A percentile compares a stretch with the other conserved stretches of the same genome.
Conservation (phyloP, 2,113 vertebrate species). For the Vulpes ferrilata region DNA sequence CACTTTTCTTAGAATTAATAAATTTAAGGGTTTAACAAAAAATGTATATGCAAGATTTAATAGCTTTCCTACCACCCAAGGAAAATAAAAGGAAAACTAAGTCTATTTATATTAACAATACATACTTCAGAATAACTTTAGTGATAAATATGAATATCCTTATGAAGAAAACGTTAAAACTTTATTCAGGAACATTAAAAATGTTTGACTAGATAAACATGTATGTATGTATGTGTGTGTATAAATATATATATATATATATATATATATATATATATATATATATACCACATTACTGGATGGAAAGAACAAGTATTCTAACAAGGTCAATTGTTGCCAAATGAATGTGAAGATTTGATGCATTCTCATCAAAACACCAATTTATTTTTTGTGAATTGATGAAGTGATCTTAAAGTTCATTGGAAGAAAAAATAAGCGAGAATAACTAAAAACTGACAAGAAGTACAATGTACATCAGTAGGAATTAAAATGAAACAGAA, state of each 20-base stretch:
- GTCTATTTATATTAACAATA: background rate
- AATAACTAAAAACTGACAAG: background rate
- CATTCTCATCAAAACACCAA: background rate
- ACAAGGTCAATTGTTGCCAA: constrained; percentile 10
- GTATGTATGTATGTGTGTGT: no score
- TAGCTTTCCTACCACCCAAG: background rate
- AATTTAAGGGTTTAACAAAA: constrained; percentile 25
- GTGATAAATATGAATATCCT: background rate
- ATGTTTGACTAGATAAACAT: constrained; percentile 7
- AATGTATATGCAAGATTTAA: constrained; percentile 27
- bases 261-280: no score
- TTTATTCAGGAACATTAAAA: background rate
- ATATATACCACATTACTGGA: background rate
- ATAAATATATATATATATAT: no score
- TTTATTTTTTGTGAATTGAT: constrained; percentile 7
- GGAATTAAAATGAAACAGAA: background rate
- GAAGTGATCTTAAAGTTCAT: constrained; percentile 30
- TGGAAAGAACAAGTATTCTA: constrained; percentile 38
- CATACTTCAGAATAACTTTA: background rate
- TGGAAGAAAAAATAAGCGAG: background rate
- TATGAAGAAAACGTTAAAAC: constrained; percentile 17
- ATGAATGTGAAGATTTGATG: background rate
- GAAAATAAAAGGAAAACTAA: constrained; percentile 29
- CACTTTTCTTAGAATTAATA: constrained; percentile 32
- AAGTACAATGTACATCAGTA: background rate